These are phyloP conservation scores for Zosterops borbonicus DNA, from an alignment of 2,113 vertebrate species.

Conservation along the genomic window DNA sequence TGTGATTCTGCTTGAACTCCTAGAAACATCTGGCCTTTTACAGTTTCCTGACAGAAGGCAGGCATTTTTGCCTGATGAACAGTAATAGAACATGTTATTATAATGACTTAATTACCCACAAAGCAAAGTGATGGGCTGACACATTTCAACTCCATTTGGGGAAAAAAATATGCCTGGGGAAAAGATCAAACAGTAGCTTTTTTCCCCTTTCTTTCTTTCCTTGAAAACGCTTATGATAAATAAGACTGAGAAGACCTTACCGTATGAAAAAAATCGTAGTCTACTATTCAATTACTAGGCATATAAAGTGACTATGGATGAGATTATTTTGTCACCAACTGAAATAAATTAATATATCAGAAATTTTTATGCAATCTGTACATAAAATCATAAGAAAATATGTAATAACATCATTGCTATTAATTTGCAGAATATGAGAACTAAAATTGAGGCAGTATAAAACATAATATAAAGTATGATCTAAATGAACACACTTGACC, in stretches of 20 bases:
- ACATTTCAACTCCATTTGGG: neutral
- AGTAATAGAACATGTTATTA: neutral
- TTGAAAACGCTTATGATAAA: neutral
- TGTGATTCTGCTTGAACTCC: neutral
- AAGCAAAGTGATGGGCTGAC: neutral
- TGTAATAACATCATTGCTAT: neutral
- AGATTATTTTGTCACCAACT: neutral
- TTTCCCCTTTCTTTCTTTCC: neutral
- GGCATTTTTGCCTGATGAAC: neutral
- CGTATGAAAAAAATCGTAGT: neutral
- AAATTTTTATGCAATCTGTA: neutral
- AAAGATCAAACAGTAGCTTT: neutral
- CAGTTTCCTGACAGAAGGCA: conserved; percentile 16
- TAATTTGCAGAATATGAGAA: neutral
- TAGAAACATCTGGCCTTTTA: conserved; percentile 19
- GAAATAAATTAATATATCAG: neutral
- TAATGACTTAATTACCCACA: conserved; percentile 31
- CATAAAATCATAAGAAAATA: neutral
- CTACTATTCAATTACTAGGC: neutral
- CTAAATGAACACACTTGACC: neutral
- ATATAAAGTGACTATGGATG: neutral
- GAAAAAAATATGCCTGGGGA: neutral
- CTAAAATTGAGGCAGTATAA: neutral
- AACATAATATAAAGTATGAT: neutral
- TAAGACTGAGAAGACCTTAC: neutral